Base-by-base conservation (phyloP, 2,888 invertebrate species). In the Sylvicola fuscatus region DNA sequence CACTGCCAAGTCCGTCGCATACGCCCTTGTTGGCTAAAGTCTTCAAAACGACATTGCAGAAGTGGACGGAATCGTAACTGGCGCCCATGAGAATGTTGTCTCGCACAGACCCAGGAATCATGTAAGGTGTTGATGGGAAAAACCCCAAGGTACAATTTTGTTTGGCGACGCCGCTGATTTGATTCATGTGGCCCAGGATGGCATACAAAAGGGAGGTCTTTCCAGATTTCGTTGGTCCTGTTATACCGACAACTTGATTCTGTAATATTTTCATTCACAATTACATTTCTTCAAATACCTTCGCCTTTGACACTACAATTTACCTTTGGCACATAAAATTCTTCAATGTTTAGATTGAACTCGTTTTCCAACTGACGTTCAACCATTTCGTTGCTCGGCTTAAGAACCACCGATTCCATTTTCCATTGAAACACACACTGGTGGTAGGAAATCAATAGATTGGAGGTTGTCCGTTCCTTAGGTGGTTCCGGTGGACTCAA, bases 81-180 rank as follows among this genome's bases (percentile, higher is more conserved):
- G 34, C 14, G 16, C 39, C 41, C 35, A 39, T 39, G 3, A 36
- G 29, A 27, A 41, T 35, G 15, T 41, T 41, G 3, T 32, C 36
- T 27, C 38, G 37, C 4, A 41, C 15, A 3, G 37, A 34, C 5
- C 36, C 37, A 28, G 32, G 32, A 10, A 27, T 35, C 3, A 38
- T 29, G 30, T 35, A 38, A 5, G 41, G 37, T 26, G 27, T 26
- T 26, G 32, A 26, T 10, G 38, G 35, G 15, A 39, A 41, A 34
- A 39, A 41, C 28, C 33, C 37, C 36, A 37, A 28, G 17, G 32
- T 39, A 12, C 41, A 39, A 8, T 35, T 33, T 29, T 34, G 34
- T 27, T 34, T 31, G 12, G 34, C 16, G 10, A 32, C 36, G 27
- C 41, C 41, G n/a, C 29, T 36, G 7, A 36, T 32, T 14, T 35